Evolutionary conservation across 2,113 vertebrate species (phyloP).

Genomic region (Aegotheles bennettii): DNA sequence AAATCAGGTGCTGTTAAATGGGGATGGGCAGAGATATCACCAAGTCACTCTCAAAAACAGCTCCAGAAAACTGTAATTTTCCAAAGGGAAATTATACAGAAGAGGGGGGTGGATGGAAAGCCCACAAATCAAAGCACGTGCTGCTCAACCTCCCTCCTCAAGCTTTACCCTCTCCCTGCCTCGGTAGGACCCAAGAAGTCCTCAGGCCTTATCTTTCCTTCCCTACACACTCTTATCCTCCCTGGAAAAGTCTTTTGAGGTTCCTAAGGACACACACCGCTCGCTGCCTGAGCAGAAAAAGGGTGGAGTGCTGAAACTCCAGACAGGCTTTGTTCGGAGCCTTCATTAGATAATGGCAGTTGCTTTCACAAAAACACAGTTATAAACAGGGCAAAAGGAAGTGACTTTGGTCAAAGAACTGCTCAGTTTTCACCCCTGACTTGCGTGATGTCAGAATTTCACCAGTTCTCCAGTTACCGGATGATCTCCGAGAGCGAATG

Average conservation of each 20-base stretch:
- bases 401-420: constrained; percentile 37
- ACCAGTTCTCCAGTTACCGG: neutral
- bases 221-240: neutral
- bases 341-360: constrained; percentile 36
- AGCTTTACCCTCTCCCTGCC: neutral
- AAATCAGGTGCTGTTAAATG: neutral
- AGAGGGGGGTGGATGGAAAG: fast-evolving
- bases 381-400: constrained; percentile 48
- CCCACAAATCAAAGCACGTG: neutral
- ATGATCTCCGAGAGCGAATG: neutral
- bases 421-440: constrained; percentile 29
- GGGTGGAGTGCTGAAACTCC: constrained; percentile 53
- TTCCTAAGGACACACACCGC: neutral
- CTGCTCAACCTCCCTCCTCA: neutral
- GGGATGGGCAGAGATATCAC: neutral
- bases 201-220: neutral
- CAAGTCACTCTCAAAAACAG: neutral
- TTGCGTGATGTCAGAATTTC: neutral
- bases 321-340: neutral
- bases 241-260: neutral
- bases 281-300: neutral
- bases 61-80: neutral
- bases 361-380: neutral
- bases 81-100: neutral
- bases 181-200: neutral